phyloP scores from a whole-genome alignment of 2,797 vertebrate species.

The Pangasius larnaudii region DNA sequence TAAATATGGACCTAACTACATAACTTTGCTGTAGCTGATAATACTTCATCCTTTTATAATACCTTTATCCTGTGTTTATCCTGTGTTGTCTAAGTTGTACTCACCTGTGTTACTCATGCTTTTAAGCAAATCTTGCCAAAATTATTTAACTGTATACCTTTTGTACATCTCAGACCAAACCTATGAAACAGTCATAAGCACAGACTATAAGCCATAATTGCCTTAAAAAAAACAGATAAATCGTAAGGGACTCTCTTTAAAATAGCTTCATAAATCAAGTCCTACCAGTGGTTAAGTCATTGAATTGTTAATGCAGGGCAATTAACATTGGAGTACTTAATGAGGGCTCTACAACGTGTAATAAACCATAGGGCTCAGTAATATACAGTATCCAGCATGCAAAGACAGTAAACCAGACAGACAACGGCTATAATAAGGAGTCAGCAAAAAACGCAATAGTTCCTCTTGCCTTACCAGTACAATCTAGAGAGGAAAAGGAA shows the following conservation, averaged over 20 bases:
- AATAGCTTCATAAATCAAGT: background rate
- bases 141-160: background rate
- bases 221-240: background rate
- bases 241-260: background rate
- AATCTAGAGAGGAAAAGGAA: background rate
- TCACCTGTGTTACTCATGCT: too few relatives aligned
- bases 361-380: conserved; percentile 8
- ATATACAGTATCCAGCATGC: background rate
- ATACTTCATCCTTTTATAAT: background rate
- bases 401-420: background rate
- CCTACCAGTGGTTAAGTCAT: background rate
- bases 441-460: background rate
- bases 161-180: background rate
- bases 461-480: background rate
- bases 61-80: background rate
- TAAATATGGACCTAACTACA: background rate
- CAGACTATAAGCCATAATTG: background rate
- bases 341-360: background rate
- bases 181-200: background rate
- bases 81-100: background rate
- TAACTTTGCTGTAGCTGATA: background rate
- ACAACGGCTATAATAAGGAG: background rate
- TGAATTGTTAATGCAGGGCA: conserved; percentile 18
- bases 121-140: background rate
- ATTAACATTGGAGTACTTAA: conserved; percentile 13